These are phyloP conservation scores for Selene dorsalis DNA, from an alignment of 2,797 vertebrate species.

Conservation along the genomic window DNA sequence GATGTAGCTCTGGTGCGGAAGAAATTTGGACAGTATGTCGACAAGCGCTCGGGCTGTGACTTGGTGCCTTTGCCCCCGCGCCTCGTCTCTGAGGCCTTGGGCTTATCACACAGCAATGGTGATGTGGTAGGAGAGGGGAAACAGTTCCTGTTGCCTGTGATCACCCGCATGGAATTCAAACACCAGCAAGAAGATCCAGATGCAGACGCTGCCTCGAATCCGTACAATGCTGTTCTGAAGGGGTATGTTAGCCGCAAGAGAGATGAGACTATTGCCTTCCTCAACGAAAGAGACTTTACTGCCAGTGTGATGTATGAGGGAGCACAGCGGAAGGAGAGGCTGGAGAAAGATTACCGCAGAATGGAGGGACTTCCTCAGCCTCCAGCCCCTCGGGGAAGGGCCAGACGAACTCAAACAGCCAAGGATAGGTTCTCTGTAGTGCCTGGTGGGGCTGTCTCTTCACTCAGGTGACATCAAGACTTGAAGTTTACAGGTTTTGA, in stretches of 20 bases:
- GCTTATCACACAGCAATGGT: constrained; percentile 42
- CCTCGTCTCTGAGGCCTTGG: constrained; percentile 73
- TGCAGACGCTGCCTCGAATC: constrained; percentile 74
- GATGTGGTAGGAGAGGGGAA: constrained; percentile 43
- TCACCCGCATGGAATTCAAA: constrained; percentile 84
- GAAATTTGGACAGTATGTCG: constrained; percentile 76
- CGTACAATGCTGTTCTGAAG: constrained; percentile 80
- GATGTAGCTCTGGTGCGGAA: constrained; percentile 77
- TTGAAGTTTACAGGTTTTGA: not conserved
- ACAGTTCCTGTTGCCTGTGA: constrained; percentile 80
- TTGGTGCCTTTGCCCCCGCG: constrained; percentile 78
- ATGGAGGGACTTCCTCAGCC: constrained; percentile 77
- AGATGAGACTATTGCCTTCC: constrained; percentile 81
- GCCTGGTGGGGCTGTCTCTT: constrained; percentile 64
- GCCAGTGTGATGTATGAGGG: constrained; percentile 80
- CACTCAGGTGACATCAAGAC: constrained; percentile 45
- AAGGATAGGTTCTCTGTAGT: constrained; percentile 76
- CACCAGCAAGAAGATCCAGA: constrained; percentile 76
- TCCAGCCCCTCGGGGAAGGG: constrained; percentile 49
- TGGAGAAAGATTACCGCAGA: constrained; percentile 69
- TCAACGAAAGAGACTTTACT: constrained; percentile 83
- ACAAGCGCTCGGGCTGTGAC: constrained; percentile 79
- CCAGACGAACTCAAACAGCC: constrained; percentile 69
- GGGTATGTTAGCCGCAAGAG: constrained; percentile 82
- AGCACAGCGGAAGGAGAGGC: constrained; percentile 74